Evolutionary conservation across 2,888 invertebrate species (phyloP), one percentile per base, ranked within the genome.

Genomic region (Epirrhoe tristata): DNA sequence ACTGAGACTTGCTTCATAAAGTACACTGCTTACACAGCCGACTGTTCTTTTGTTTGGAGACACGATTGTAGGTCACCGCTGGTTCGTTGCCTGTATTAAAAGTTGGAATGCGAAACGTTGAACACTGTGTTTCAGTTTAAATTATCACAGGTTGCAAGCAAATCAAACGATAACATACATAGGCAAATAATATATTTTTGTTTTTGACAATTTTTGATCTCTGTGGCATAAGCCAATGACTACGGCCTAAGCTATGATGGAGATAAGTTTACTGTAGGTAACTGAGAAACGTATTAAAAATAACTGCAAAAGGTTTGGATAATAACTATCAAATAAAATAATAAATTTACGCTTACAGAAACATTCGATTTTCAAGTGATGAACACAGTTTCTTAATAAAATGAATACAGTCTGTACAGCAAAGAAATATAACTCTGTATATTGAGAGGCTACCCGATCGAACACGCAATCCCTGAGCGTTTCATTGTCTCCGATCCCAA

Each of bases 401-500:
- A 55, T 55, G 52, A 59, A 55, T 51, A 55, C 58, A 59, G 59
- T 59, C 5, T n/a, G 48, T 52, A 52, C n/a, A 58, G 58, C 54
- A 70, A 65, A 66, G 51, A 61, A 52, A 73, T 65, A 58, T 52
- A 70, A 70, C 63, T 59, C 69, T 65, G 62, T 62, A 63, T 48
- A 48, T 72, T 73, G 63, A 32, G 43, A 56, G 62, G 68, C 63
- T 71, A 73, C 58, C 71, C 74, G 73, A 67, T 65, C 43, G 75
- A 80, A 81, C 85, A 84, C 85, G 85, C 81, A 72, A 85, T 69
- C 68, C 71, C 69, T 74, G 75, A 75, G 74, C 74, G 75, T 79
- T 80, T 78, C 79, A 79, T 77, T 81, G 78, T 81, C 77, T 78
- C 76, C 72, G 78, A 78, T 77, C 77, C 76, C 62, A 63, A 69